Percentiles rank a stretch among this genome's conserved stretches.
Evolutionary conservation across 2,888 invertebrate genomes (phyloP).

Genomic region (Lasioglossum vierecki): DNA sequence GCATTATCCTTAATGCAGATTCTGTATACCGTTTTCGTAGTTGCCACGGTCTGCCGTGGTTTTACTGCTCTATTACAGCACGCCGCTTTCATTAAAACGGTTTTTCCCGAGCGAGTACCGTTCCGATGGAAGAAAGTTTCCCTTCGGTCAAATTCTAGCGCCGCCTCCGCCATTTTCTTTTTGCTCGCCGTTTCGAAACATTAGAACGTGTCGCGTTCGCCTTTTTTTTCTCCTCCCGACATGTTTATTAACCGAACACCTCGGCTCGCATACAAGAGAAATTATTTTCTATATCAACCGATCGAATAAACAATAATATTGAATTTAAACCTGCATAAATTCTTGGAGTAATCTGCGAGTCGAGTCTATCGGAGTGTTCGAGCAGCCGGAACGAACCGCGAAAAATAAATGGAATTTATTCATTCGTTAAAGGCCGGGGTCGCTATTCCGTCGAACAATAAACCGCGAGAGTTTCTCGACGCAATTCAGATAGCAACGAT

Average conservation of each 20-base stretch:
- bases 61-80: slow-evolving; percentile 36
- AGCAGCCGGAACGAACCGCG: not conserved
- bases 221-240: not conserved
- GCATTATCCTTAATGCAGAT: not conserved
- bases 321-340: no score
- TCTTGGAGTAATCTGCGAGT: no score
- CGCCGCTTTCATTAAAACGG: slow-evolving; percentile 57
- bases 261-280: not conserved
- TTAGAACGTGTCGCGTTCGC: not conserved
- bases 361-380: no score
- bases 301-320: no score
- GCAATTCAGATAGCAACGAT: not conserved
- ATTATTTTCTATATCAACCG: not conserved
- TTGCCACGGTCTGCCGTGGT: slow-evolving; percentile 31
- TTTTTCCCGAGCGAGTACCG: slow-evolving; percentile 49
- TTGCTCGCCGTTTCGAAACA: not conserved
- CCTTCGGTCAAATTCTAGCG: slow-evolving; percentile 23
- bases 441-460: not conserved
- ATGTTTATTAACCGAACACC: not conserved
- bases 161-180: slow-evolving; percentile 5
- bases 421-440: not conserved
- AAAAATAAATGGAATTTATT: not conserved
- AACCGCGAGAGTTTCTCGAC: no score
- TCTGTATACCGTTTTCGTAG: slow-evolving; percentile 30
- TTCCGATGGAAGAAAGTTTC: slow-evolving; percentile 56